Evolutionary conservation across 2,888 invertebrate species (phyloP).

Genomic region (Seira musarum): DNA sequence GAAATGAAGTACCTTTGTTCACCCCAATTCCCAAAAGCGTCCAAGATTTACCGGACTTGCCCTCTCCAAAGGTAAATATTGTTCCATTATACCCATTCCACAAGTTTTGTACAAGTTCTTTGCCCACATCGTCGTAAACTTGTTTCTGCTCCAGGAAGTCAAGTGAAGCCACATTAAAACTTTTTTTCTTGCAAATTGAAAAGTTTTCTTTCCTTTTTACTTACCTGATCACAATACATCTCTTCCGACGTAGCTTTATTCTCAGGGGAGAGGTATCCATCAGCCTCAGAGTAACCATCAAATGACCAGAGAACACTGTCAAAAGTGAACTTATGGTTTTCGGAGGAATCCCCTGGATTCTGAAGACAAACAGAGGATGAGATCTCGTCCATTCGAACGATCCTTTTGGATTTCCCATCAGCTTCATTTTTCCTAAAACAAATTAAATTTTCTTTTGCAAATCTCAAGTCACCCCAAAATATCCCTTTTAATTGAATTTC

Average conservation of each 20-base stretch:
- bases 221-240: constrained; percentile 75
- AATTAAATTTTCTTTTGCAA: constrained; percentile 15
- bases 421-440: constrained; percentile 73
- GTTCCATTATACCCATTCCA: constrained; percentile 77
- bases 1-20: constrained; percentile 74
- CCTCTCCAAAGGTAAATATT: constrained; percentile 77
- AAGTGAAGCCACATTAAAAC: too few species aligned
- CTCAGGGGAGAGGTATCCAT: constrained; percentile 73
- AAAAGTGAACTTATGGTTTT: constrained; percentile 74
- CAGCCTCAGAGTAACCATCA: constrained; percentile 74
- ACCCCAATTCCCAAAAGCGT: constrained; percentile 76
- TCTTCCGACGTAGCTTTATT: constrained; percentile 72
- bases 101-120: constrained; percentile 75
- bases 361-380: constrained; percentile 72
- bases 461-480: not conserved
- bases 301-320: constrained; percentile 77
- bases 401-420: constrained; percentile 73
- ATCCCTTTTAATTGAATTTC: not conserved
- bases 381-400: constrained; percentile 74
- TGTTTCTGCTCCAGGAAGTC: too few species aligned
- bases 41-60: constrained; percentile 76
- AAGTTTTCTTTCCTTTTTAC: constrained; percentile 13
- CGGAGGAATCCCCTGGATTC: constrained; percentile 72
- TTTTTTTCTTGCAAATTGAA: not conserved
- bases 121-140: constrained; percentile 75